Evolutionary conservation across 2,888 invertebrate species (phyloP), one percentile per base, ranked within the genome.

Genomic region (Agapostemon virescens): DNA sequence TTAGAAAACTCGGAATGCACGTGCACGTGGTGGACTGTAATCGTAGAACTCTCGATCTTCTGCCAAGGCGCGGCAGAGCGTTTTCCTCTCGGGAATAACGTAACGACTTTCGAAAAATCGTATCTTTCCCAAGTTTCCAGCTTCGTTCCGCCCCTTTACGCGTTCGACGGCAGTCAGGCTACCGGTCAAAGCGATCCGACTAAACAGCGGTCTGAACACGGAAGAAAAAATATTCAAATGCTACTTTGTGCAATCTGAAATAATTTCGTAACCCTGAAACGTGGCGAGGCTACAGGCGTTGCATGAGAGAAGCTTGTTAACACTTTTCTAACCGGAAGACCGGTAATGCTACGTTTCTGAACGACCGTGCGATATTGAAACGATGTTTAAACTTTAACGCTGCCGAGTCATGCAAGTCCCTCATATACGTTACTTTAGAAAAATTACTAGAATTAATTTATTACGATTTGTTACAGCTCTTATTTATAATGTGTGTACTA

Each of bases 1-100:
- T 84, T 86, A 74, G 75, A 84, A 83, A 78, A 81, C 69, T 64
- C 71, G 67, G 69, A 76, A 78, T 84, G 76, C 84, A 70, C 72
- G 69, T 69, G 66, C 45, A 68, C 73, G 73, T 64, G 73, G 73
- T 64, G 73, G 42, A 67, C 74, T 52, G 68, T 81, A 83, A 85
- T 85, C 72, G 63, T 63, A 71, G 71, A 79, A 73, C 67, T 77
- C 83, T 70, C 72, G 75, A 85, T 79, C 63, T 74, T 72, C n/a
- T n/a, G 11, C n/a, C n/a, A 11, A 63, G 64, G 66, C 74, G 20
- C 74, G 20, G 75, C 64, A n/a, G 66, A 38, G 49, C 1, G 20
- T 49, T 55, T 71, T 76, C 80, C 63, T n/a, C 36, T 36, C 69
- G 61, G n/a, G 15, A 42, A 83, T 83, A 79, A 77, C 79, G 63